These are phyloP conservation scores for Melospiza melodia DNA, from an alignment of 2,113 vertebrate species.

Conservation along the genomic window DNA sequence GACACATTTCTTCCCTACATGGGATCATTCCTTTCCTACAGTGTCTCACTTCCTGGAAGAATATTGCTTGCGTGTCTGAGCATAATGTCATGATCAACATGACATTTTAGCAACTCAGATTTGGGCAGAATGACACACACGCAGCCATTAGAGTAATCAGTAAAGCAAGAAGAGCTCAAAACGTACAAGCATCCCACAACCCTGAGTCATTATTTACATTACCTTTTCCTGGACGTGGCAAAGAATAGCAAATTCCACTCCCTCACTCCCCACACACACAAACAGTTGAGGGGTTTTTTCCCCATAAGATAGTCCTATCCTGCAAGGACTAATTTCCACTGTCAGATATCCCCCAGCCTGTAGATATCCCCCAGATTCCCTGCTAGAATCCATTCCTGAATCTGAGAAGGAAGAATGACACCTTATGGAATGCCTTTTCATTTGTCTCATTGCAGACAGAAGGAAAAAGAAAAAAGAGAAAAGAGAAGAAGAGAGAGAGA, in stretches of 20 bases:
- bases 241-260: not conserved
- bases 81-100: not conserved
- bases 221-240: not conserved
- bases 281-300: not conserved
- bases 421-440: not conserved
- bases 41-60: not conserved
- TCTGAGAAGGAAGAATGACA: not conserved
- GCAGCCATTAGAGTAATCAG: not conserved
- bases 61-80: not conserved
- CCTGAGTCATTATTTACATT: not conserved
- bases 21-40: not conserved
- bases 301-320: not conserved
- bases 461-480: not conserved
- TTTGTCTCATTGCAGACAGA: not conserved
- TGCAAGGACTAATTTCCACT: not conserved
- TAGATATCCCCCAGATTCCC: not conserved
- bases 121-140: not conserved
- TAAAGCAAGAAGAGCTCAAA: not conserved
- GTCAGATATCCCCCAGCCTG: not conserved
- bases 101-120: not conserved
- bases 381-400: not conserved
- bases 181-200: not conserved
- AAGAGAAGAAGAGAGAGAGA: not conserved
- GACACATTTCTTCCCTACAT: not conserved
- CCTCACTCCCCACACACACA: not conserved